Conservation (phyloP, 2,888 invertebrate species). For the Rambutsinella grinnellia region DNA sequence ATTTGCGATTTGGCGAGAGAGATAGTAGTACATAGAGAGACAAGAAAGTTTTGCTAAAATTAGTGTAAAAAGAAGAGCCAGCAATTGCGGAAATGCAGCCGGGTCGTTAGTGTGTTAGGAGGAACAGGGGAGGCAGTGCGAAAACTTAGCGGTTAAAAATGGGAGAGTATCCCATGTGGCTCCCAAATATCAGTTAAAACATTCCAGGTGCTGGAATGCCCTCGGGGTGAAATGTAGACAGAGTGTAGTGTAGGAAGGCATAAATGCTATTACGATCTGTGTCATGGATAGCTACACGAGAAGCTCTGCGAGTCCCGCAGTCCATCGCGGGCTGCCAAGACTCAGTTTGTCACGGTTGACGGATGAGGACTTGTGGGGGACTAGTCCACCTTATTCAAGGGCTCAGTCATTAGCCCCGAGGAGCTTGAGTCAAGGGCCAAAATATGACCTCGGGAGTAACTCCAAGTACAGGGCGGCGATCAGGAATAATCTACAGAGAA, state of each 20-base stretch:
- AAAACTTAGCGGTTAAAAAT: neutral
- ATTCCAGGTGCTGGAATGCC: neutral
- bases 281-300: conserved; percentile 45
- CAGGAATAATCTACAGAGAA: conserved; percentile 5
- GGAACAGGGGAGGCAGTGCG: conserved; percentile 30
- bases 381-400: conserved; percentile 41
- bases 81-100: conserved; percentile 59
- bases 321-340: conserved; percentile 15
- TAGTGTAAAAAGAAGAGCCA: conserved; percentile 50
- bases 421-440: conserved; percentile 13
- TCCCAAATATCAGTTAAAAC: too few relatives aligned
- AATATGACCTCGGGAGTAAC: neutral
- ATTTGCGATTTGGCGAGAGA: conserved; percentile 52
- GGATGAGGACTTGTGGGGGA: conserved; percentile 48
- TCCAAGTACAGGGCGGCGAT: conserved; percentile 19
- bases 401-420: conserved; percentile 47
- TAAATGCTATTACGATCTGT: too few relatives aligned
- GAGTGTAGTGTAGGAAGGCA: neutral
- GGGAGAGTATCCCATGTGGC: too few relatives aligned
- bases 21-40: too few relatives aligned
- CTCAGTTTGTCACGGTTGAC: conserved; percentile 43
- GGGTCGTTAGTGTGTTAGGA: conserved; percentile 47
- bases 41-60: conserved; percentile 54
- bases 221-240: neutral
- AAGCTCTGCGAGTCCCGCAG: conserved; percentile 28